Evolutionary conservation across 1,140 invertebrate genomes (phyloP), one percentile per base, ranked within the genome.

Genomic region (Rhopalosiphum maidis): DNA sequence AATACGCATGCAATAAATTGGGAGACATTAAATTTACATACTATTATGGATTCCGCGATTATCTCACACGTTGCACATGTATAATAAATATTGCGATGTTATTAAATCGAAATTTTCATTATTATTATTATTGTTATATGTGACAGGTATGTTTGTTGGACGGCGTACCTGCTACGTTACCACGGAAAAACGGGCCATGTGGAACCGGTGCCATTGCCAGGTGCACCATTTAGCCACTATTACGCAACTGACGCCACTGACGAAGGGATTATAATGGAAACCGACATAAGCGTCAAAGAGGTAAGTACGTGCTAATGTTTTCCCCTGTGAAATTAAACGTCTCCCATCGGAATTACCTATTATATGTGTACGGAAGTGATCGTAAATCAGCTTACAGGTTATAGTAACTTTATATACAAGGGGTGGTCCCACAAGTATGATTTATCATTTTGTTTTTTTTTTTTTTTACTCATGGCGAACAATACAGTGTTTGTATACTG

Each of bases 241-340:
- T 98, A 98, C 95, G 97, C 97, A 21, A 98, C 98, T 95, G 97
- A 98, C 92, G 97, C 96, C 46, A 96, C 96, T 0, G 98, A 98
- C 95, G 97, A 98, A 94, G 97, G 97, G 2, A 97, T 98, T 82
- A 97, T 98, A 94, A 98, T 98, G 97, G 97, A 98, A 94, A 97
- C 97, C 3, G 96, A 97, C 94, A 96, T 98, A 6, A 96, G 96
- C 2, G 96, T 98, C 22, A 97, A 97, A 95, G 97, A 98, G 95
- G 97, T 98, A 94, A 95, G 90, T 91, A 60, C 30, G 21, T 37
- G 23, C 43, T 25, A 25, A 51, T 51, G 48, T 88, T 46, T 37
- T 87, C 83, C 77, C 35, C 8, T 0, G 30, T 18, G 11, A 83
- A 83, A 83, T 83, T 83, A 83, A 37, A 37, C 6, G 22, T 9